Evolutionary conservation across 2,113 vertebrate species (phyloP).

Genomic region (Athene noctua): DNA sequence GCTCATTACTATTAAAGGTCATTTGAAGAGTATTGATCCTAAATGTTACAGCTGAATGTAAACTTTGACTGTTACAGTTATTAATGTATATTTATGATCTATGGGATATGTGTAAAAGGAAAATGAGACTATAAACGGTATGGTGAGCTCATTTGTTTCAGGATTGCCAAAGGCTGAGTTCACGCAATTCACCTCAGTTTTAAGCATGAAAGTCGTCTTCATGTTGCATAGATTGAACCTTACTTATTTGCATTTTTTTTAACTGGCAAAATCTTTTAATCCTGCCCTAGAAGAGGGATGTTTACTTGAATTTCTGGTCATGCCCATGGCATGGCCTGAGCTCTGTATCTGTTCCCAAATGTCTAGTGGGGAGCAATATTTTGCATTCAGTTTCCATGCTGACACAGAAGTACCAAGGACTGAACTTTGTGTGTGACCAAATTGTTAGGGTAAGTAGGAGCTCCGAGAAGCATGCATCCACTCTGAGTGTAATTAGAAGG

Average conservation of each 20-base stretch:
- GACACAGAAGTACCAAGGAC: background rate
- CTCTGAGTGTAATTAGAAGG: background rate
- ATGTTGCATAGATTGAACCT: background rate
- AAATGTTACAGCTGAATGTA: slow-evolving; percentile 64
- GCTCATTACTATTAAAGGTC: slow-evolving; percentile 69
- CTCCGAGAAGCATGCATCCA: background rate
- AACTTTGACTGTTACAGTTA: slow-evolving; percentile 66
- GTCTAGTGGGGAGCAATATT: background rate
- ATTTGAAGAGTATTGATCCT: slow-evolving; percentile 70
- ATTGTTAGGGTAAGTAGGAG: background rate
- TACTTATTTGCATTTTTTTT: background rate
- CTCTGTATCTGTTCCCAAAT: background rate
- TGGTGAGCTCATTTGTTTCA: slow-evolving; percentile 47
- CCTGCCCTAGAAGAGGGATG: background rate
- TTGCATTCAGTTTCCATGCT: background rate
- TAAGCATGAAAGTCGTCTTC: background rate
- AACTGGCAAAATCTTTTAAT: background rate
- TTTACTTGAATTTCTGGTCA: background rate
- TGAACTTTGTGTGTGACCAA: background rate
- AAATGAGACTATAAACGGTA: slow-evolving; percentile 53
- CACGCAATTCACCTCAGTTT: background rate
- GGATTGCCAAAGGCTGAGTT: slow-evolving; percentile 23
- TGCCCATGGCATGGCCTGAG: background rate
- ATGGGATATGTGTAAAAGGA: slow-evolving; percentile 36
- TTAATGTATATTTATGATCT: slow-evolving; percentile 69